Conservation (phyloP, 1,140 invertebrate species). For the Eueides isabella region DNA sequence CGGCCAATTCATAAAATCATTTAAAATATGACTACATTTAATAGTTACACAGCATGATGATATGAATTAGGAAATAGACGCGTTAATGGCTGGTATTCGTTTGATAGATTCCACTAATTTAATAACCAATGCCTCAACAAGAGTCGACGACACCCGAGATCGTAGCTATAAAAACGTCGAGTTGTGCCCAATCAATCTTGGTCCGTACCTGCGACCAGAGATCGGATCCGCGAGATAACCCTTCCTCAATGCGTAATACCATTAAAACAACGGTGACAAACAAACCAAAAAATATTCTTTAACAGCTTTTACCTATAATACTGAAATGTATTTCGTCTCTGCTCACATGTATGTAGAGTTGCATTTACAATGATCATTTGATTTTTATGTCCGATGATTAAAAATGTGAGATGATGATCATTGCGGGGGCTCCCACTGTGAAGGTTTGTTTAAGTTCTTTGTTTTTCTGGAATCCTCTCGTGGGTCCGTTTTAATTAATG, state of each 20-base stretch:
- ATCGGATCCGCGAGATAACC: slow-evolving; percentile 78
- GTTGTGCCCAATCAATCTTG: slow-evolving; percentile 76
- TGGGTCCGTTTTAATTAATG: slow-evolving; percentile 82
- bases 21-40: slow-evolving; percentile 3
- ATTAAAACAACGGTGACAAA: slow-evolving; percentile 82
- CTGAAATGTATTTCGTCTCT: slow-evolving; percentile 27
- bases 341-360: slow-evolving; percentile 38
- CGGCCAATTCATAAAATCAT: slow-evolving; percentile 17
- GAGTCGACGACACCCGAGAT: slow-evolving; percentile 74
- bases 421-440: slow-evolving; percentile 79
- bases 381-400: slow-evolving; percentile 73
- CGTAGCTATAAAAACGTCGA: slow-evolving; percentile 75
- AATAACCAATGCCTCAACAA: slow-evolving; percentile 68
- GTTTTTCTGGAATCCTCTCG: slow-evolving; percentile 79
- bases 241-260: slow-evolving; percentile 79
- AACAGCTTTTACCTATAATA: slow-evolving; percentile 62
- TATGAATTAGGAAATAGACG: slow-evolving; percentile 32
- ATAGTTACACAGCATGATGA: slow-evolving; percentile 11
- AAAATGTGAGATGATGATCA: slow-evolving; percentile 81
- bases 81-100: slow-evolving; percentile 63
- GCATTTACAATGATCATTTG: slow-evolving; percentile 44
- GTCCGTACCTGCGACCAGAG: slow-evolving; percentile 66
- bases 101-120: slow-evolving; percentile 73
- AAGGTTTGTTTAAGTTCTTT: slow-evolving; percentile 80
- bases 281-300: slow-evolving; percentile 77